Base-by-base conservation (phyloP, 2,888 invertebrate genomes). In the Polymixis flavicincta region DNA sequence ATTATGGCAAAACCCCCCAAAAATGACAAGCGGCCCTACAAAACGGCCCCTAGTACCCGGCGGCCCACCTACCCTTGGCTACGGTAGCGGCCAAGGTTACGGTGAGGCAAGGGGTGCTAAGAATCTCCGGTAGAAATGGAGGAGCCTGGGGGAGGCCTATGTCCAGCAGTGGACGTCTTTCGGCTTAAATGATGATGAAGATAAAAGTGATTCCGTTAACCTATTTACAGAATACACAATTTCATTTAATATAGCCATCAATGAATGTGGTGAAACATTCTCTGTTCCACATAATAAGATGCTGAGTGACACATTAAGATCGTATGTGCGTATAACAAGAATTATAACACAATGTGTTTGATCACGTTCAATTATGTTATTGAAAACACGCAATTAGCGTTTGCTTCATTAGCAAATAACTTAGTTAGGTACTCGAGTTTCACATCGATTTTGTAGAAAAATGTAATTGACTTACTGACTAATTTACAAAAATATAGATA, bases 321-420 rank as follows among this genome's bases (percentile, higher is more conserved):
- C 17, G 45, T n/a, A 37, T 60, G 52, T 63, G 32, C 55, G 22
- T 50, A 6, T 74, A 74, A 1, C 14, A 50, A 32, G 28, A 55
- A 45, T 32, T 78, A 14, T 55, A 54, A 32, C 42, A 73, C 28
- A 42, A 22, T 37, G 37, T 52, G 81, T 28, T 22, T 74, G 28
- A 28, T 17, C 75, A 57, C 42, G 25, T 28, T 45, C 75, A 45
- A 22, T 52, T n/a, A 13, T 61, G 66, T 60, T 76, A 76, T 82
- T 54, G n/a, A 80, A 57, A 71, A 60, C 70, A 61, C 28, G 28
- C 42, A 66, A 59, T 69, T 55, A 14, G 55, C 13, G 11, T 59
- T 74, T 48, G 52, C 45, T 59, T 59, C n/a, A 14, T 52, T 69
- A 66, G 82, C 70, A 80, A 80, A 84, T 80, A 74, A 71, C 55